phyloP scores from a whole-genome alignment of 2,113 vertebrate species.

The Clarias batrachus region DNA sequence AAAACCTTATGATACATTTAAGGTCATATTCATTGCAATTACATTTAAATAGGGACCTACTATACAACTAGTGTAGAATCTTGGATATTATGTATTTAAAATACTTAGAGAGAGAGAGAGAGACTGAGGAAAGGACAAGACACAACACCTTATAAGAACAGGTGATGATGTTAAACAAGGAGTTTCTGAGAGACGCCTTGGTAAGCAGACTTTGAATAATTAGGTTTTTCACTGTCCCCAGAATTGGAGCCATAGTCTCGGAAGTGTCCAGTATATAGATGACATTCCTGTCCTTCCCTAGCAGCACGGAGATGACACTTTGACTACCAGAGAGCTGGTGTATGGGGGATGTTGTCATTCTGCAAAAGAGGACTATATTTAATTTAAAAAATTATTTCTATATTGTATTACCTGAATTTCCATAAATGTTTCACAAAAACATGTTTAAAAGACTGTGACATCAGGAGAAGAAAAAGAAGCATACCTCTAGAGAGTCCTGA shows the following conservation, averaged over 20 bases:
- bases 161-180: constrained; percentile 69
- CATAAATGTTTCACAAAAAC: background rate
- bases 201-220: constrained; percentile 65
- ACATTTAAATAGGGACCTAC: too few species aligned
- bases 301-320: constrained; percentile 55
- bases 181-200: constrained; percentile 63
- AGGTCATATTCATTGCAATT: too few species aligned
- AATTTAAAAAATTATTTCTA: background rate
- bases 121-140: background rate
- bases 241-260: constrained; percentile 55
- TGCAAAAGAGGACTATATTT: background rate
- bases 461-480: background rate
- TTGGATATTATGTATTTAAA: too few species aligned
- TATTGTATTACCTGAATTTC: background rate
- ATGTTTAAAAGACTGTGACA: background rate
- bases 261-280: constrained; percentile 67
- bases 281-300: constrained; percentile 60
- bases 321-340: constrained; percentile 19
- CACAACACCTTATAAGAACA: constrained; percentile 65
- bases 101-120: too few species aligned
- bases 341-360: constrained; percentile 36
- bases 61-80: too few species aligned
- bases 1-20: too few species aligned
- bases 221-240: constrained; percentile 64
- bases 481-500: constrained; percentile 36